A percentile compares a stretch with the other conserved stretches of the same genome.
Evolutionary conservation across 2,888 invertebrate species (phyloP).

Genomic region (Protophormia terraenovae): DNA sequence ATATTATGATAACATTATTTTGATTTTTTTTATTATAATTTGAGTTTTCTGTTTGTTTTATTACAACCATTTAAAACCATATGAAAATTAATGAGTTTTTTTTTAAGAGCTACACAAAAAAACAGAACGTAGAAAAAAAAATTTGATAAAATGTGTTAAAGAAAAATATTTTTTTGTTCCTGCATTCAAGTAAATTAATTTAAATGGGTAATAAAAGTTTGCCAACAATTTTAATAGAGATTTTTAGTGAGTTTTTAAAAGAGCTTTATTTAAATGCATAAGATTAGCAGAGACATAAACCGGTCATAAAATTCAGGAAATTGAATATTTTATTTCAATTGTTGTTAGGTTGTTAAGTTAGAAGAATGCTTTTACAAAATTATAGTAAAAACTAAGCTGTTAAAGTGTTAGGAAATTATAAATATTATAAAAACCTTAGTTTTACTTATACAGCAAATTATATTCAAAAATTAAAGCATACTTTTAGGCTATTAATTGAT

Average conservation of each 20-base stretch:
- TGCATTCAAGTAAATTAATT: conserved; percentile 44
- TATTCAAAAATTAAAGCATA: background rate
- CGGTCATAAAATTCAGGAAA: background rate
- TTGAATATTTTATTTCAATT: background rate
- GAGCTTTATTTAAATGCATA: background rate
- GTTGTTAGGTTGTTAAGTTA: background rate
- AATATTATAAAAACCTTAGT: no score
- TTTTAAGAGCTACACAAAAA: background rate
- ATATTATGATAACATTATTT: conserved; percentile 46
- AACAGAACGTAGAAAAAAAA: background rate
- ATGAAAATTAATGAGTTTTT: conserved; percentile 68
- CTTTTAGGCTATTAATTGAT: background rate
- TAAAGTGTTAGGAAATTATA: no score
- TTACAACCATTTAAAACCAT: conserved; percentile 59
- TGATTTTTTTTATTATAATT: conserved; percentile 22
- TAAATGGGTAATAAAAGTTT: conserved; percentile 35
- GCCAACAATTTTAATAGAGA: background rate
- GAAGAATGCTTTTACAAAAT: no score
- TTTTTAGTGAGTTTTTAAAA: background rate
- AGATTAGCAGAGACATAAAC: background rate
- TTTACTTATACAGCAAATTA: no score
- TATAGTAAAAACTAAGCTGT: no score
- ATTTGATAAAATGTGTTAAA: background rate
- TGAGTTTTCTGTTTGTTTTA: conserved; percentile 49
- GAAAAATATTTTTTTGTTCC: background rate